Conservation (phyloP, 2,797 vertebrate species). For the Siniperca scherzeri region DNA sequence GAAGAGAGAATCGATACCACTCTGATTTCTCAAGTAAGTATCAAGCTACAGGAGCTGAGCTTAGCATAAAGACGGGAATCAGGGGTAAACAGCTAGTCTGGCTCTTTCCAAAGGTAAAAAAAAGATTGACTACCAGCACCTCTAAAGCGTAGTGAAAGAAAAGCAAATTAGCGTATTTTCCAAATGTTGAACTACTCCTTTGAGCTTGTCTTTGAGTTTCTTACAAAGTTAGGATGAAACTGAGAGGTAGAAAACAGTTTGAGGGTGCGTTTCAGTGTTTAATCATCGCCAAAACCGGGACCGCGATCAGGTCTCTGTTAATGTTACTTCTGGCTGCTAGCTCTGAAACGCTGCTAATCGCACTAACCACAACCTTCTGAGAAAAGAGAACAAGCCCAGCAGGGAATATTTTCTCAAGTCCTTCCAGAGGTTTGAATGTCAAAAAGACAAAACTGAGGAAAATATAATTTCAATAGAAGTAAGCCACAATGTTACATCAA, state of each 20-base stretch:
- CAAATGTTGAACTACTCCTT: not conserved
- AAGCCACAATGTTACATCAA: not conserved
- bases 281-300: slow-evolving; percentile 3
- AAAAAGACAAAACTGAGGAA: not conserved
- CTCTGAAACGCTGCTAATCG: slow-evolving; percentile 22
- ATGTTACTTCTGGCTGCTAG: slow-evolving; percentile 36
- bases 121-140: too few species aligned
- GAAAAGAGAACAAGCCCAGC: not conserved
- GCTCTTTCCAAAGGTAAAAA: too few species aligned
- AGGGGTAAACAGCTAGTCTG: not conserved
- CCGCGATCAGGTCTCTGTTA: not conserved
- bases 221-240: not conserved
- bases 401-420: slow-evolving; percentile 20
- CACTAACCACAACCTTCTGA: slow-evolving; percentile 35
- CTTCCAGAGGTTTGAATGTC: slow-evolving; percentile 16
- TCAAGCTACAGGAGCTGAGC: not conserved
- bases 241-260: not conserved
- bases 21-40: not conserved
- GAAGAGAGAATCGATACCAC: not conserved
- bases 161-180: not conserved
- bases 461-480: slow-evolving; percentile 4
- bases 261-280: not conserved
- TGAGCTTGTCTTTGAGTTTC: not conserved
- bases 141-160: not conserved
- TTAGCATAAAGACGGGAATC: not conserved